Evolutionary conservation across 2,113 vertebrate genomes (phyloP), one percentile per base, ranked within the genome.

Genomic region (Odontesthes bonariensis): DNA sequence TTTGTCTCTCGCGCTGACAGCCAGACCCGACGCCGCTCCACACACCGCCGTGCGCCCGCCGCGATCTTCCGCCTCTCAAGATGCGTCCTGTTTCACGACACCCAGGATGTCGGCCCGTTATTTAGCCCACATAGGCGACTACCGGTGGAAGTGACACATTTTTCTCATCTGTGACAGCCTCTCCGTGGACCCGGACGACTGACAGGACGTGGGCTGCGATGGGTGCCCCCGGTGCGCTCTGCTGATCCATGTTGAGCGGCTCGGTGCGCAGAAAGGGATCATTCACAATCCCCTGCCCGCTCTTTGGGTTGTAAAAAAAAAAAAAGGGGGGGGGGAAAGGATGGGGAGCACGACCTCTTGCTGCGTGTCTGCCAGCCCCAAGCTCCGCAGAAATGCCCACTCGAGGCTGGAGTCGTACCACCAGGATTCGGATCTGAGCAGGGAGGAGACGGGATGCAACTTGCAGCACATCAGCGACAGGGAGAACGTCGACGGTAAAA

Each of bases 381-480:
- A 88, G 81, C 77, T 85, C 60, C 70, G 88, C 64, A 81, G 91
- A 55, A 90, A 90, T 23, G 59, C 82, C 0, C 91, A 92, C 85
- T 88, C 86, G 20, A 63, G 91, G 70, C 88, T 91, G 77, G 91
- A 92, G 49, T 86, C 88, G 1, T 82, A 79, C 86, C 86, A 75
- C 9, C 88, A 81, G 75, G 89, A 91, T 62, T 85, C 89, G 32
- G 91, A 92, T 27, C 86, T 84, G 77, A 89, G 91, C 80, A 55
- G 85, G 23, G 88, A 85, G 73, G 91, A 91, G 64, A 88, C 89
- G 31, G 85, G 47, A 0, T 77, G 89, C 68, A 82, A 86, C 76
- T 83, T 92, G 59, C 91, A 92, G 86, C 91, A 92, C 91, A 92
- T 92, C 91, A 92, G 91, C 83, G 91, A 92, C 88, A 42, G 89